A percentile compares a stretch with the other conserved stretches of the same genome.
Conservation (phyloP, 2,888 invertebrate genomes). For the Noctua fimbriata region DNA sequence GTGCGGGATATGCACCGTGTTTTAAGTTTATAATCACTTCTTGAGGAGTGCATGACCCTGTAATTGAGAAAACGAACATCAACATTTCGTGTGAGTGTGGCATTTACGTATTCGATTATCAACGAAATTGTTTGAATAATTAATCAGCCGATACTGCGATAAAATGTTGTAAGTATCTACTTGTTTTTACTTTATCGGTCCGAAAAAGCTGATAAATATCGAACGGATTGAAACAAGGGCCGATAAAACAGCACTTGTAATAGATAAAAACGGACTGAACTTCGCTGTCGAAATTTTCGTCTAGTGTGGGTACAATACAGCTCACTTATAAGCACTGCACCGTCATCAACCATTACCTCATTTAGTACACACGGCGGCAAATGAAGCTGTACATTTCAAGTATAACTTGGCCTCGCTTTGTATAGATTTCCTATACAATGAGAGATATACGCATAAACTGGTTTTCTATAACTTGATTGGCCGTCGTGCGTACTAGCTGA, state of each 20-base stretch:
- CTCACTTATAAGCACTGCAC: not conserved
- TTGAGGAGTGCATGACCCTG: slow-evolving; percentile 91
- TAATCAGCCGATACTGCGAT: not conserved
- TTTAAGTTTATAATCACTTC: slow-evolving; percentile 94
- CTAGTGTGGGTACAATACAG: not conserved
- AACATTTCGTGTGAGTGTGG: not conserved
- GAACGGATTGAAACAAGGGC: not conserved
- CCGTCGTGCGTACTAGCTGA: too few relatives aligned
- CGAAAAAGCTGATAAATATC: slow-evolving; percentile 20
- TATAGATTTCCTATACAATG: too few relatives aligned
- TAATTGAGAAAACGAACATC: slow-evolving; percentile 55
- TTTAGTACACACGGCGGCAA: too few relatives aligned
- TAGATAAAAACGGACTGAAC: not conserved
- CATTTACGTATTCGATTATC: not conserved
- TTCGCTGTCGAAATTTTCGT: not conserved
- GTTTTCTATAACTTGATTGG: too few relatives aligned
- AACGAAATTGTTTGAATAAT: slow-evolving; percentile 4
- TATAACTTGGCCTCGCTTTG: too few relatives aligned
- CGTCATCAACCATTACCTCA: not conserved
- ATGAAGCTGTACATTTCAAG: too few relatives aligned
- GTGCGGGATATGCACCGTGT: slow-evolving; percentile 95
- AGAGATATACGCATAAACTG: too few relatives aligned
- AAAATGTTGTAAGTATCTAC: not conserved
- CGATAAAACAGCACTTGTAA: not conserved
- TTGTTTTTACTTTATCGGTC: not conserved